Percentiles rank a stretch among this genome's conserved stretches.
These are phyloP conservation scores for Dicyrtoma fusca DNA, from an alignment of 2,888 invertebrate genomes.

Conservation along the genomic window DNA sequence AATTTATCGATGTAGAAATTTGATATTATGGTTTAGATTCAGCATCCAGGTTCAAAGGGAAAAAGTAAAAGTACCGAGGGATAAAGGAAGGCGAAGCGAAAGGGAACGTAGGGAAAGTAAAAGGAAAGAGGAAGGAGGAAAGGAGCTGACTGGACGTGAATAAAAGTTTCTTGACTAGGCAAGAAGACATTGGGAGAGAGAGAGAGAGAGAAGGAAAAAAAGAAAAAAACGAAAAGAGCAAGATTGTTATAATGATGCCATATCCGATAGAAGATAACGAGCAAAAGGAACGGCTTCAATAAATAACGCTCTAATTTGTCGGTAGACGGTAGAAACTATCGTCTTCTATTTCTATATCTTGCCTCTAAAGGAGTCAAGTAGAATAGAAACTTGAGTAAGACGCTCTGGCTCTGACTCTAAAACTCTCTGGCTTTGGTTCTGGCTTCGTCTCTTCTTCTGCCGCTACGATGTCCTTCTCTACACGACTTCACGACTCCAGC, in stretches of 20 bases:
- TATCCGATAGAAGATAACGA: slow-evolving; percentile 36
- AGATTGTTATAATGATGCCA: slow-evolving; percentile 38
- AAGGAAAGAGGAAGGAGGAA: background rate
- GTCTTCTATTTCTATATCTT: too few species aligned
- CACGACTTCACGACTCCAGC: too few species aligned
- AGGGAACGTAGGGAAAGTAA: background rate
- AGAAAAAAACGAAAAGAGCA: slow-evolving; percentile 1
- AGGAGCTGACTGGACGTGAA: background rate
- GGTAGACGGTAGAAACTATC: slow-evolving; percentile 15
- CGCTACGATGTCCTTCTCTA: background rate
- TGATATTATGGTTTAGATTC: slow-evolving; percentile 21
- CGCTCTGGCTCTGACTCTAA: background rate
- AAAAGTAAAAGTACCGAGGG: too few species aligned
- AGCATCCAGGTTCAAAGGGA: slow-evolving; percentile 9
- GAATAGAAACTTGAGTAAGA: slow-evolving; percentile 6
- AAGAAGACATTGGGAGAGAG: background rate
- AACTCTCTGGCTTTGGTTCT: too few species aligned
- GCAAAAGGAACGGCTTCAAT: slow-evolving; percentile 33
- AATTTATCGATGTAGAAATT: slow-evolving; percentile 35
- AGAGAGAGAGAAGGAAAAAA: background rate
- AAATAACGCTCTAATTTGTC: slow-evolving; percentile 43
- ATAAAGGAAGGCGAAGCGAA: background rate
- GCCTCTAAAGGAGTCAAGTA: slow-evolving; percentile 16
- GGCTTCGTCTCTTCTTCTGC: too few species aligned
- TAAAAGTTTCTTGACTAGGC: slow-evolving; percentile 7